These are phyloP conservation scores for Coregonus ussuriensis DNA, from an alignment of 2,797 vertebrate species.

Conservation along the genomic window DNA sequence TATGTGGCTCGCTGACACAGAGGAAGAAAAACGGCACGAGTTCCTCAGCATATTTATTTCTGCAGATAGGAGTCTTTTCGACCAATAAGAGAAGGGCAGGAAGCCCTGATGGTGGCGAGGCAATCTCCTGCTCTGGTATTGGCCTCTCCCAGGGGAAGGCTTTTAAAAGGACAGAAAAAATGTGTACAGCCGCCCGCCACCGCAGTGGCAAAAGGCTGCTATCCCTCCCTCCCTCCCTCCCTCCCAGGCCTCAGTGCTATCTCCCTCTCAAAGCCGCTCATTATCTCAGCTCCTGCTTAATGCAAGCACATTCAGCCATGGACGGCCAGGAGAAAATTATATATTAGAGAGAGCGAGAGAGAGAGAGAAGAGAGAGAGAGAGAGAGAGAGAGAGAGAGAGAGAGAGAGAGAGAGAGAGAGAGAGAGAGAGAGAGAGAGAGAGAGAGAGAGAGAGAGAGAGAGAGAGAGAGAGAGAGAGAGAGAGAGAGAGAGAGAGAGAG, in stretches of 20 bases:
- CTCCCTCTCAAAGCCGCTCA: slow-evolving; percentile 44
- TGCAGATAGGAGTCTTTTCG: slow-evolving; percentile 35
- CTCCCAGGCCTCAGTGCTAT: slow-evolving; percentile 36
- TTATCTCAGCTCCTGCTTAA: slow-evolving; percentile 40
- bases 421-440: neutral
- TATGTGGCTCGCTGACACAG: slow-evolving; percentile 26
- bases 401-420: neutral
- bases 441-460: neutral
- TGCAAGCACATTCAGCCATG: slow-evolving; percentile 31
- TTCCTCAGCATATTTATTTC: slow-evolving; percentile 43
- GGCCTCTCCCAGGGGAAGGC: slow-evolving; percentile 31
- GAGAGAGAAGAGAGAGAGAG: too few species aligned
- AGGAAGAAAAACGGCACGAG: slow-evolving; percentile 40
- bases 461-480: neutral
- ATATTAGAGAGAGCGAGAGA: neutral
- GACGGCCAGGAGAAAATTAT: slow-evolving; percentile 16
- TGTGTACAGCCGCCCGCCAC: neutral
- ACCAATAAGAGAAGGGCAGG: slow-evolving; percentile 43
- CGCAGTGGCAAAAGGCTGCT: neutral
- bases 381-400: neutral
- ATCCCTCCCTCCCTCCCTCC: slow-evolving; percentile 2
- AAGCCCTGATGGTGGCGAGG: slow-evolving; percentile 41
- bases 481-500: neutral
- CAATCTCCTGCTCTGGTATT: slow-evolving; percentile 42
- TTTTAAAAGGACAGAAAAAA: neutral